Percentiles rank a stretch among this genome's conserved stretches.
Conservation (phyloP, 23 tunicate species). For the Phallusia fumigata region DNA sequence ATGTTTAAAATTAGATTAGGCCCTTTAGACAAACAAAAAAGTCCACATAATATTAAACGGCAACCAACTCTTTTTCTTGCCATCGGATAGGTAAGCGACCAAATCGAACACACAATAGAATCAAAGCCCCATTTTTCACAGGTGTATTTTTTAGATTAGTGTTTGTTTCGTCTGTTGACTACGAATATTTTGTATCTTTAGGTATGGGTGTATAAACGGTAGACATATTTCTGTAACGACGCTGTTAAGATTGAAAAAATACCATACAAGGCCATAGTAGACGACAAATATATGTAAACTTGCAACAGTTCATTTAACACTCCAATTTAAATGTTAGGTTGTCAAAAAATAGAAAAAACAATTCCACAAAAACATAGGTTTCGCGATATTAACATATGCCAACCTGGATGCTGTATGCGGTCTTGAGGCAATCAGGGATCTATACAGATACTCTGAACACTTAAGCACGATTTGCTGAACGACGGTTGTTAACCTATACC, state of each 20-base stretch:
- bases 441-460: background rate
- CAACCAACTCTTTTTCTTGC: slow-evolving; percentile 19
- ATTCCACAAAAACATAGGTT: background rate
- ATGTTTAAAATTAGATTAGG: too few relatives aligned
- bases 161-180: background rate
- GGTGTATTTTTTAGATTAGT: background rate
- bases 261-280: slow-evolving; percentile 29
- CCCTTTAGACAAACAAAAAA: too few relatives aligned
- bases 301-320: background rate
- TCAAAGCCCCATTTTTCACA: slow-evolving; percentile 20
- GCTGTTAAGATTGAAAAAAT: background rate
- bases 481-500: too few relatives aligned
- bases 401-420: background rate
- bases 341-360: background rate
- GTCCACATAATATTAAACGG: background rate
- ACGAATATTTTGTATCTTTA: background rate
- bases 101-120: slow-evolving; percentile 10
- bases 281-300: slow-evolving; percentile 17
- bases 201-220: slow-evolving; percentile 40
- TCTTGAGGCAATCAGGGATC: background rate
- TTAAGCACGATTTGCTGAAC: too few relatives aligned
- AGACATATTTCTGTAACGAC: slow-evolving; percentile 36
- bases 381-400: background rate
- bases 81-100: slow-evolving; percentile 9
- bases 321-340: too few relatives aligned